phyloP scores from a whole-genome alignment of 2,113 vertebrate species.

The Vidua macroura region DNA sequence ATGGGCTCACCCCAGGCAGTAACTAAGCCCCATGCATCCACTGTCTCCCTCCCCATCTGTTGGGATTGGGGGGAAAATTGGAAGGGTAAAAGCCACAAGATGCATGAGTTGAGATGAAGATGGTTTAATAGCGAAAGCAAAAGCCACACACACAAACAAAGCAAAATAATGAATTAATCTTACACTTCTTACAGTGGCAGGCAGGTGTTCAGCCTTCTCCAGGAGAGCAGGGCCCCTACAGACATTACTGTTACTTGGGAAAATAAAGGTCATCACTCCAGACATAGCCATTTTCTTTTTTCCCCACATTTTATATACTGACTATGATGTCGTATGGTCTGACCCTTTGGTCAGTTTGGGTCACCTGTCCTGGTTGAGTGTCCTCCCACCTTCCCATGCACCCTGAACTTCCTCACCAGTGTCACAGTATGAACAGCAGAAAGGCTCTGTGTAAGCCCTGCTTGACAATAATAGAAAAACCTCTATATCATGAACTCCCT shows the following conservation, averaged over 20 bases:
- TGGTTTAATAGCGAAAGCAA: rapidly evolving
- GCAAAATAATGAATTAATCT: not conserved
- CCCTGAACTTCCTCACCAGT: not conserved
- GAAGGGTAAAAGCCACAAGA: not conserved
- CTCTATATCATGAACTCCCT: not conserved
- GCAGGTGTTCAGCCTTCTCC: not conserved
- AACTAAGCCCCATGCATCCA: not conserved
- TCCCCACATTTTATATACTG: not conserved
- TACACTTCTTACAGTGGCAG: not conserved
- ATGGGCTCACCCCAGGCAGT: not conserved
- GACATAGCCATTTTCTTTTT: not conserved
- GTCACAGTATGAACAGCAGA: not conserved
- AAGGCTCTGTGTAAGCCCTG: not conserved
- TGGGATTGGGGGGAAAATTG: not conserved
- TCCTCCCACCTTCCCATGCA: not conserved
- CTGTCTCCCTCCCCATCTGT: not conserved
- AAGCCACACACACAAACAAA: not conserved
- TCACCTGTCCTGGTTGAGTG: not conserved
- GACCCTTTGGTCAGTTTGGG: not conserved
- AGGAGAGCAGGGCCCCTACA: not conserved
- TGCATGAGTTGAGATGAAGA: rapidly evolving
- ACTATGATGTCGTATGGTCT: not conserved
- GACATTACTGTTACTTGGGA: rapidly evolving
- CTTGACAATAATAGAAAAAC: not conserved
- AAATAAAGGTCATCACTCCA: not conserved